Evolutionary conservation across 2,888 invertebrate genomes (phyloP).

Genomic region (Dendrolimus houi): DNA sequence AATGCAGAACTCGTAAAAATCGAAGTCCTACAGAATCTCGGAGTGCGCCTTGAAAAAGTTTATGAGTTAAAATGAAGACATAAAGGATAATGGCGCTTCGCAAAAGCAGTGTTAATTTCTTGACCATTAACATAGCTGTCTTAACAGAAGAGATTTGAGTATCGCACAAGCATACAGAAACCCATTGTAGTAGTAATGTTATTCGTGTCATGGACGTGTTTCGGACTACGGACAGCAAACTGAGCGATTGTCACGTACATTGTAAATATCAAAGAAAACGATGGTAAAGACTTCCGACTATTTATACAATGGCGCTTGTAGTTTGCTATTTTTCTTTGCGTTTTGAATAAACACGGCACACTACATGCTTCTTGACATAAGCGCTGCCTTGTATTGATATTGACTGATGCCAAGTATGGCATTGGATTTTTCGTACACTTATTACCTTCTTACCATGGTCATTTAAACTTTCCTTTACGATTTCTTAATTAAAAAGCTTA

Average conservation of each 20-base stretch:
- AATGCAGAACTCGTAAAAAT: conserved; percentile 14
- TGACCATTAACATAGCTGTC: conserved; percentile 48
- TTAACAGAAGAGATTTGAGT: conserved; percentile 39
- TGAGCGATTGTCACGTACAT: conserved; percentile 37
- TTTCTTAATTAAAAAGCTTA: no score
- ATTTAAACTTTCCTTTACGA: no score
- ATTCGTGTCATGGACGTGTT: conserved; percentile 41
- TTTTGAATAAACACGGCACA: conserved; percentile 3
- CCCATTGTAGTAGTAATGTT: conserved; percentile 36
- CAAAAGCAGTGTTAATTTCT: conserved; percentile 54
- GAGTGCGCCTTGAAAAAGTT: conserved; percentile 28
- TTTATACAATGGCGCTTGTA: conserved; percentile 15
- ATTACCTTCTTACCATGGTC: neutral
- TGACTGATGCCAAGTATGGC: neutral
- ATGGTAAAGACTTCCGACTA: conserved; percentile 29
- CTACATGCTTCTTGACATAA: neutral
- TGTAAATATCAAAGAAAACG: conserved; percentile 36
- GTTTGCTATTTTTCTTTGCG: conserved; percentile 15
- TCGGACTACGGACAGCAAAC: conserved; percentile 6
- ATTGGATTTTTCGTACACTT: neutral
- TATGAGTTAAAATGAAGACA: conserved; percentile 50
- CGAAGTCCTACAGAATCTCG: conserved; percentile 1
- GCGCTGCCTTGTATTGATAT: neutral
- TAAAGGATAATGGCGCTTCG: conserved; percentile 43
- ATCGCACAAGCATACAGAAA: conserved; percentile 39